Base-by-base conservation (phyloP, 2,113 vertebrate genomes). In the Coptodon bakossiorum region DNA sequence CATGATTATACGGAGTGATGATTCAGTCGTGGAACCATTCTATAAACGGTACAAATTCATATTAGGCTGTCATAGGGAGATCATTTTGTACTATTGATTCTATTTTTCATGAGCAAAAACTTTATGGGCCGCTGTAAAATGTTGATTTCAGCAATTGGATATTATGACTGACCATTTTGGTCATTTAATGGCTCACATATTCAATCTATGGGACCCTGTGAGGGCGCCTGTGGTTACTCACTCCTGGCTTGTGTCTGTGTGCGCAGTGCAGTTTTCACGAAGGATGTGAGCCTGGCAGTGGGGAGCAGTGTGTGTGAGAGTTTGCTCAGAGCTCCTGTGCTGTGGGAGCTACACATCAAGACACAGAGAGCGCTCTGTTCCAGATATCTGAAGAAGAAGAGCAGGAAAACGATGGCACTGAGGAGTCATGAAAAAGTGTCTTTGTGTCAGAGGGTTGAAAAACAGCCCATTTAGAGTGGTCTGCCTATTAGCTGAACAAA, bases 371-470 rank as follows among this genome's bases (percentile, higher is more conserved):
- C 3, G 86, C 94, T 95, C 94, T 96, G 95, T 96, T 94, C 71
- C 90, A 85, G 76, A 93, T 94, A 93, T 95, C 91, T 92, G 94
- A 95, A 91, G 96, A 94, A 95, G 95, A 94, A 90, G 91, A 93
- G 88, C 93, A 95, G 94, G 92, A 93, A 95, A 95, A 94, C 92
- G 88, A 95, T 95, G 94, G 94, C 91, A 94, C 92, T 91, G 92
- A 95, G 93, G 93, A 95, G 94, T 95, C 94, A 95, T 95, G 95
- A 96, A 95, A 94, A 94, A 95, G 94, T 95, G 94, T 93, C 95
- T 96, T 96, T 96, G 95, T 96, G 94, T 95, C 94, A 95, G 95
- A 95, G 94, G 95, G 91, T 94, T 95, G 95, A 95, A 95, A 94
- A 95, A 94, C 95, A 96, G 91, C 94, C 95, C 92, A 94, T 95